Percentiles rank a stretch among this genome's conserved stretches.
phyloP scores from a whole-genome alignment of 2,113 vertebrate genomes.

The Cynopterus brachyotis region DNA sequence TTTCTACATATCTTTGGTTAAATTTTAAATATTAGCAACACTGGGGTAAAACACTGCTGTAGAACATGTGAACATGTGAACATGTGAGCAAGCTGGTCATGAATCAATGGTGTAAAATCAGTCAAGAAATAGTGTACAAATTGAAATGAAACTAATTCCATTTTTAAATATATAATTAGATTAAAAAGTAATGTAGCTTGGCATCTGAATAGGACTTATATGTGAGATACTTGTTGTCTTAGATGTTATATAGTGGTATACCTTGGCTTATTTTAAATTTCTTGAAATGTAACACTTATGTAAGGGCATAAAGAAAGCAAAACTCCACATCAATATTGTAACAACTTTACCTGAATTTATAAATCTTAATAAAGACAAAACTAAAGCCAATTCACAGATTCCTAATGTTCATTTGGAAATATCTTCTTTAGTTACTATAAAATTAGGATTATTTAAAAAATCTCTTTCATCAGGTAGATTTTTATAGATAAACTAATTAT shows the following conservation, averaged over 20 bases:
- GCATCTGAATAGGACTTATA: neutral
- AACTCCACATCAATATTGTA: neutral
- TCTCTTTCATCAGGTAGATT: neutral
- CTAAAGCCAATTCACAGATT: neutral
- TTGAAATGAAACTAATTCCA: slow-evolving; percentile 12
- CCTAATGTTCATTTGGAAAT: neutral
- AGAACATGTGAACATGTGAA: neutral
- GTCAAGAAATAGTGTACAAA: neutral
- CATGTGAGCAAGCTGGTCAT: neutral
- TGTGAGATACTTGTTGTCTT: neutral
- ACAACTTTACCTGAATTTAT: neutral
- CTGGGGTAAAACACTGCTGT: neutral
- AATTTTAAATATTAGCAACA: neutral
- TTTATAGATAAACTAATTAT: neutral
- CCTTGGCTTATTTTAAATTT: neutral
- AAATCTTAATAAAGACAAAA: neutral
- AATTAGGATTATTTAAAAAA: slow-evolving; percentile 6
- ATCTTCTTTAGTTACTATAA: neutral
- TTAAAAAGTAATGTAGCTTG: neutral
- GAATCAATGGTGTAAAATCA: neutral
- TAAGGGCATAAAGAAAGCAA: neutral
- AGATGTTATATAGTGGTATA: neutral
- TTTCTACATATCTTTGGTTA: neutral
- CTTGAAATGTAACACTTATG: neutral
- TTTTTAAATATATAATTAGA: neutral